Evolutionary conservation across 53 echinoderm and acorn worm genomes (phyloP).

Genomic region (Actinopyga echinites): DNA sequence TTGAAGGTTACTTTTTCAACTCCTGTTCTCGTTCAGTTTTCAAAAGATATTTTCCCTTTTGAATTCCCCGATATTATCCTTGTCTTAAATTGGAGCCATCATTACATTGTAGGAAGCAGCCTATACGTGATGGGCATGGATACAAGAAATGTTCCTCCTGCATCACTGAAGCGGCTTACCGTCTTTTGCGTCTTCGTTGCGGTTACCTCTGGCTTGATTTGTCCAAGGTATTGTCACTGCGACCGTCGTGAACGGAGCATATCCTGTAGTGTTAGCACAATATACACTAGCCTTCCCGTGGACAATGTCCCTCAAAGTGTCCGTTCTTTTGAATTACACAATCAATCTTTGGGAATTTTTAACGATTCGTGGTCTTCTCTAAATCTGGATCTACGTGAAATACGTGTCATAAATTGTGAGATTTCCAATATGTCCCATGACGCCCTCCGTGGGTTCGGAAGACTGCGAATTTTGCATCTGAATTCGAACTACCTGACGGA

Average conservation of each 20-base stretch:
- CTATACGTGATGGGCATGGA: too few species aligned
- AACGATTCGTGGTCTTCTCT: constrained; percentile 14
- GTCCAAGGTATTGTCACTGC: background rate
- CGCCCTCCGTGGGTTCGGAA: background rate
- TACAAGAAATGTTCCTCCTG: too few species aligned
- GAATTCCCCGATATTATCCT: too few species aligned
- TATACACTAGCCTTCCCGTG: background rate
- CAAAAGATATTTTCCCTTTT: too few species aligned
- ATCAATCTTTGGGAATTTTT: background rate
- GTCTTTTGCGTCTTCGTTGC: too few species aligned
- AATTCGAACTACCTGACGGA: background rate
- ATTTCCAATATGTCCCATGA: background rate
- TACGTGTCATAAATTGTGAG: background rate
- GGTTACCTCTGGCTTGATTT: background rate
- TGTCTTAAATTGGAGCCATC: too few species aligned
- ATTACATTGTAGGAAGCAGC: too few species aligned
- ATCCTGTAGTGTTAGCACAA: background rate
- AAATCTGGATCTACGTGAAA: background rate
- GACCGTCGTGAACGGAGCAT: constrained; percentile 12
- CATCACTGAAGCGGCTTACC: too few species aligned
- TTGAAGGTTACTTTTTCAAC: too few species aligned
- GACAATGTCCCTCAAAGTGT: constrained; percentile 1
- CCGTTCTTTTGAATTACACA: background rate
- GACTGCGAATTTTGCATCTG: background rate
- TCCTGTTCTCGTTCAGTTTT: too few species aligned